Evolutionary conservation across 1,140 invertebrate genomes (phyloP).

Genomic region (Carcinoscorpius rotundicauda): DNA sequence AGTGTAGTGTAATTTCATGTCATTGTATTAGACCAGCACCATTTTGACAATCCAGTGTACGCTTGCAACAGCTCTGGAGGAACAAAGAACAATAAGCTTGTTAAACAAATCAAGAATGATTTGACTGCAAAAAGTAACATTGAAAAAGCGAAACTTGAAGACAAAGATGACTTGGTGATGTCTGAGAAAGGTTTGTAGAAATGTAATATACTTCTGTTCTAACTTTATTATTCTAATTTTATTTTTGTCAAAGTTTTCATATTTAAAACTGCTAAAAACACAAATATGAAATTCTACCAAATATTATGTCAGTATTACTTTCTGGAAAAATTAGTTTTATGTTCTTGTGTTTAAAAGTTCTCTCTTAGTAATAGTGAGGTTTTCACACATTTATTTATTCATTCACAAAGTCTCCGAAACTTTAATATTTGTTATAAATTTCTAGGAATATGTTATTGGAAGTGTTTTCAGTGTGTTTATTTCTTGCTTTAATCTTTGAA

Average conservation of each 20-base stretch:
- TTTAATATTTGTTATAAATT: too few relatives aligned
- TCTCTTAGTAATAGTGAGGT: too few relatives aligned
- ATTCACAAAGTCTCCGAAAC: too few relatives aligned
- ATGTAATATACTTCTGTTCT: neutral
- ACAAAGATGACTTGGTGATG: constrained; percentile 7
- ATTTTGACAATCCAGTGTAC: constrained; percentile 88
- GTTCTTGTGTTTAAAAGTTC: constrained; percentile 18
- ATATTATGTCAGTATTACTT: neutral
- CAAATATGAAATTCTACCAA: neutral
- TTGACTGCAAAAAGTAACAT: constrained; percentile 15
- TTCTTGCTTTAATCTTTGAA: neutral
- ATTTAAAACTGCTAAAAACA: too few relatives aligned
- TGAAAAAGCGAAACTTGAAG: constrained; percentile 20
- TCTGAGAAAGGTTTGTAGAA: constrained; percentile 12
- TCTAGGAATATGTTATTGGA: neutral
- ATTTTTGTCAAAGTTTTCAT: neutral
- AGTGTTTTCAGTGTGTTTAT: neutral
- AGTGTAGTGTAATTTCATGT: neutral
- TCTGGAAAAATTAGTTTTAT: neutral
- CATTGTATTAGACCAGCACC: constrained; percentile 53
- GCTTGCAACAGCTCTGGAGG: constrained; percentile 32
- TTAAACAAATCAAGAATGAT: constrained; percentile 22
- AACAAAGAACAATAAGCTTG: constrained; percentile 33
- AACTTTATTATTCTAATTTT: neutral
- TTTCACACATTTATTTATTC: too few relatives aligned